These are phyloP conservation scores for Elanus axillaris DNA, from an alignment of 2,113 vertebrate species.

Conservation along the genomic window DNA sequence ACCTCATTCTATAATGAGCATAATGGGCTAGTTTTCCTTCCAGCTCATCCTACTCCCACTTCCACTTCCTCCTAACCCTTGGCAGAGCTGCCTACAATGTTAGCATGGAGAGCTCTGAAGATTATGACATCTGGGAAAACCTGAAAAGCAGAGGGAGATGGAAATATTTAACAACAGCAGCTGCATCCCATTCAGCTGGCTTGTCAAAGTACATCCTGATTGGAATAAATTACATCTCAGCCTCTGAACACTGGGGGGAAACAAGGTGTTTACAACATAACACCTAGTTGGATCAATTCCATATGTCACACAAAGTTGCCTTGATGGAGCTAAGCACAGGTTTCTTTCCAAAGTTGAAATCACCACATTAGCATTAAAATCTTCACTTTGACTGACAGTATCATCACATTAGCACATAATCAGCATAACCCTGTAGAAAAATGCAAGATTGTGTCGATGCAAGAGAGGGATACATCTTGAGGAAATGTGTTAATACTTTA, in stretches of 20 bases:
- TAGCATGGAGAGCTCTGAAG: neutral
- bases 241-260: neutral
- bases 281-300: neutral
- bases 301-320: neutral
- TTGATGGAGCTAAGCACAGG: neutral
- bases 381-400: slow-evolving; percentile 15
- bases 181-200: slow-evolving; percentile 5
- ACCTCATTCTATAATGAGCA: neutral
- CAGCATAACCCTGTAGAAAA: neutral
- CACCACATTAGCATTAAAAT: neutral
- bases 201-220: slow-evolving; percentile 30
- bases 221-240: slow-evolving; percentile 34
- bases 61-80: slow-evolving; percentile 8
- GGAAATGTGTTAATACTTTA: neutral
- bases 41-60: neutral
- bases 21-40: slow-evolving; percentile 4
- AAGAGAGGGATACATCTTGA: neutral
- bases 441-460: neutral
- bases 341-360: neutral
- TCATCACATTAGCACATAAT: neutral
- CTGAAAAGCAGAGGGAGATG: slow-evolving; percentile 29
- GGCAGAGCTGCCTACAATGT: neutral
- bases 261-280: neutral
- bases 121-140: slow-evolving; percentile 56
- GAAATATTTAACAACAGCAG: slow-evolving; percentile 2